Percentiles rank a stretch among this genome's conserved stretches.
These are phyloP conservation scores for Vollenhovia emeryi DNA, from an alignment of 1,140 invertebrate genomes.

Conservation along the genomic window DNA sequence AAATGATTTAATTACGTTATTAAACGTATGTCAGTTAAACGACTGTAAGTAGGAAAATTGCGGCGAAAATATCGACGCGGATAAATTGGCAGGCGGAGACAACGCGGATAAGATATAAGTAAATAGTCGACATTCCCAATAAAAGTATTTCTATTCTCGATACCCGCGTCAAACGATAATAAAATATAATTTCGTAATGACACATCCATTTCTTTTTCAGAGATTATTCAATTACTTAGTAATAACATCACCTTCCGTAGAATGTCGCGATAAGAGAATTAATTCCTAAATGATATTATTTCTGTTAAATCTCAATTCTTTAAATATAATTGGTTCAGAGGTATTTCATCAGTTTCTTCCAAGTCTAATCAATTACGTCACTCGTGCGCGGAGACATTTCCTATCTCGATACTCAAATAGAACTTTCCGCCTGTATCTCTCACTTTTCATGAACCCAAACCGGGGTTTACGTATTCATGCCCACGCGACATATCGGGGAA, in stretches of 20 bases:
- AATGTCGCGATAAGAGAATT: neutral
- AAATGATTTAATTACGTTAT: constrained; percentile 65
- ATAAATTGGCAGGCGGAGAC: constrained; percentile 60
- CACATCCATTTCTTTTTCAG: neutral
- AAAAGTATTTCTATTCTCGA: constrained; percentile 33
- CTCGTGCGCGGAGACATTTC: constrained; percentile 18
- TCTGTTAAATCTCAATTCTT: constrained; percentile 23
- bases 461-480: constrained; percentile 69
- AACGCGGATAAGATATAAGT: constrained; percentile 57
- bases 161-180: constrained; percentile 8
- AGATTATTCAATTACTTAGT: neutral
- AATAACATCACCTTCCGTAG: neutral
- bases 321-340: constrained; percentile 16
- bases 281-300: constrained; percentile 28
- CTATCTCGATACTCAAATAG: constrained; percentile 1
- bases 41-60: constrained; percentile 62
- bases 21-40: constrained; percentile 64
- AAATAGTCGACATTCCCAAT: constrained; percentile 15
- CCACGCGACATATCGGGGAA: constrained; percentile 44
- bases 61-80: constrained; percentile 59
- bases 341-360: constrained; percentile 33
- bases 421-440: constrained; percentile 50
- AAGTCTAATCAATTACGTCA: constrained; percentile 51
- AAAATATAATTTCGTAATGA: constrained; percentile 30
- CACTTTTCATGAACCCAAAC: constrained; percentile 59